Evolutionary conservation across 2,797 vertebrate genomes (phyloP).

Genomic region (Sebastes wilsoni): DNA sequence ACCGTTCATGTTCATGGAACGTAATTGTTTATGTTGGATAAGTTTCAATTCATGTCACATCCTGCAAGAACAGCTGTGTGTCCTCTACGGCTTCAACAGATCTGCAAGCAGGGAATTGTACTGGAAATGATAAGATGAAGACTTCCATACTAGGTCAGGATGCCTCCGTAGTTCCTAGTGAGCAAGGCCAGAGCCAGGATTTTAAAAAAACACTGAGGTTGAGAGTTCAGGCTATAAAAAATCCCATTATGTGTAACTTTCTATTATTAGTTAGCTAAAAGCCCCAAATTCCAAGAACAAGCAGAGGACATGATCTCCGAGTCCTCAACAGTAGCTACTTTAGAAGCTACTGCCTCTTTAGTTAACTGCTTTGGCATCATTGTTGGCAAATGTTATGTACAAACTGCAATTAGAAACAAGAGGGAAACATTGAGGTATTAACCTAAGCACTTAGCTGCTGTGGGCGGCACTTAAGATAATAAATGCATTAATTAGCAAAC

Average conservation of each 20-base stretch:
- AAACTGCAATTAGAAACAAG: not conserved
- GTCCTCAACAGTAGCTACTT: not conserved
- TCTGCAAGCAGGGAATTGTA: slow-evolving; percentile 34
- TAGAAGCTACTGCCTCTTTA: not conserved
- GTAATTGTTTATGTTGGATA: slow-evolving; percentile 42
- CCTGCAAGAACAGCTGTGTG: slow-evolving; percentile 46
- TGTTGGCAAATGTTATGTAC: not conserved
- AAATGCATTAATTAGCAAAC: not conserved
- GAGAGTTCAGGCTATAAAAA: slow-evolving; percentile 41
- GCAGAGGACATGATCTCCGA: not conserved
- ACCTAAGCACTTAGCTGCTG: not conserved
- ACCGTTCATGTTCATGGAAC: not conserved
- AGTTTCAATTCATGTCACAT: slow-evolving; percentile 55
- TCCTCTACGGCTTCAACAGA: slow-evolving; percentile 21
- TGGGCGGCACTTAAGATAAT: not conserved
- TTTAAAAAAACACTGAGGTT: slow-evolving; percentile 25
- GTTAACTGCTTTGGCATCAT: not conserved
- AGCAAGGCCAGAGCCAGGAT: not conserved
- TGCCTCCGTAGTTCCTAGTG: slow-evolving; percentile 1
- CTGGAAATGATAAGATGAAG: slow-evolving; percentile 44
- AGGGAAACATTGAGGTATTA: not conserved
- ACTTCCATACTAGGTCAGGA: slow-evolving; percentile 45
- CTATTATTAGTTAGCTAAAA: not conserved
- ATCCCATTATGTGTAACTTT: slow-evolving; percentile 6
- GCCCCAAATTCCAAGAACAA: not conserved